Evolutionary conservation across 2,888 invertebrate species (phyloP), one percentile per base, ranked within the genome.

Genomic region (Geotrupes spiniger): DNA sequence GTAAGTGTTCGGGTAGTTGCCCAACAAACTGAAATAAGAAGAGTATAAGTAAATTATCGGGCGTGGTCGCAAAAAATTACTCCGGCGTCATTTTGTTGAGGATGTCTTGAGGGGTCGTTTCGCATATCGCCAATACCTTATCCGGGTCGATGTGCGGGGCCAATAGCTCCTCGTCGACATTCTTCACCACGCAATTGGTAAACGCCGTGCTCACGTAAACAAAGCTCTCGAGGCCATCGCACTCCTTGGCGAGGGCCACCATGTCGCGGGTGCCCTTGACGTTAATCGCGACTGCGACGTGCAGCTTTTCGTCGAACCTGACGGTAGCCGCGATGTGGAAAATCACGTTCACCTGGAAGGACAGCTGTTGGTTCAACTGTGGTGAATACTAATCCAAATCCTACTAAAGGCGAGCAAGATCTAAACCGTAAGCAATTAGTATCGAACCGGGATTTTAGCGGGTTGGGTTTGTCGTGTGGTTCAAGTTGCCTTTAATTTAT

Each of bases 1-100:
- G 69, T 89, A 89, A 0, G 86, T 86, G 66, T 89, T 89, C 0
- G 87, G 87, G 68, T 81, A 82, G 11, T 69, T 64, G 0, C 68
- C 72, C 1, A 77, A 55, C 5, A 80, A 50, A 11, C 80, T 80
- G 52, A 59, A 56, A 78, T 68, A 44, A 16, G 11, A 27, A 42
- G 4, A 4, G 10, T 14, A 6, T 21, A 6, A 21, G 21, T 4
- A 21, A n/a, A n/a, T n/a, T n/a, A n/a, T n/a, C n/a, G 36, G 2
- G 26, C 21, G 21, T 21, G 4, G 21, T 6, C 4, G 6, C 6
- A 6, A 14, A 25, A 57, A 58, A 63, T 60, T 61, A 69, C 69
- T 62, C 59, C 5, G 61, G 61, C 4, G 68, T 66, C 29, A 67
- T 63, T 11, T 60, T 53, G 8, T 71, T 63, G 6, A 77, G 55